These are phyloP conservation scores for Drosophila kuntzei DNA, from an alignment of 2,888 invertebrate species.

Conservation along the genomic window DNA sequence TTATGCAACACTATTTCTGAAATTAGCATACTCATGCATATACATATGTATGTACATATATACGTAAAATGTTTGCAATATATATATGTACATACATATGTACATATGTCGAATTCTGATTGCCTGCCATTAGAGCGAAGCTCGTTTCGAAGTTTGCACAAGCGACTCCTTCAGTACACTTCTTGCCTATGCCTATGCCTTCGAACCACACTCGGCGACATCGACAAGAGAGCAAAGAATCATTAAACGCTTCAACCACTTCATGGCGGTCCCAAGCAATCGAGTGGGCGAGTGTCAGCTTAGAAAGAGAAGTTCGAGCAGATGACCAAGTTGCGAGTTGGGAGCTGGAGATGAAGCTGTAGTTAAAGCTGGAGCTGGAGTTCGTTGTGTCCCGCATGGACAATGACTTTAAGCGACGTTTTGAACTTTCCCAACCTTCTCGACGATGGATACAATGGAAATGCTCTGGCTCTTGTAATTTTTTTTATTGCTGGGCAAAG, in stretches of 20 bases:
- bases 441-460: slow-evolving; percentile 64
- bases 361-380: slow-evolving; percentile 16
- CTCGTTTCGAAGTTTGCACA: too few relatives aligned
- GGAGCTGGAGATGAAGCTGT: slow-evolving; percentile 25
- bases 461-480: slow-evolving; percentile 57
- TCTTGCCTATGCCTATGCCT: too few relatives aligned
- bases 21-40: too few relatives aligned
- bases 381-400: slow-evolving; percentile 62
- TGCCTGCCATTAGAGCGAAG: too few relatives aligned
- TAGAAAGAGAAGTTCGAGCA: slow-evolving; percentile 39
- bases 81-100: too few relatives aligned
- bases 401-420: slow-evolving; percentile 59
- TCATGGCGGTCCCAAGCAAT: slow-evolving; percentile 40
- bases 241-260: slow-evolving; percentile 64
- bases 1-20: too few relatives aligned
- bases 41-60: too few relatives aligned
- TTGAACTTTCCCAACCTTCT: slow-evolving; percentile 73
- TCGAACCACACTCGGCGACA: too few relatives aligned
- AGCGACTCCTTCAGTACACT: too few relatives aligned
- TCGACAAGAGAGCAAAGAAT: too few relatives aligned
- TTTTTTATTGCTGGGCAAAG: slow-evolving; percentile 63
- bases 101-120: too few relatives aligned
- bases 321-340: slow-evolving; percentile 53
- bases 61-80: too few relatives aligned
- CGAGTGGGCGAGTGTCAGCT: slow-evolving; percentile 67